These are phyloP conservation scores for Pomacea canaliculata DNA, from an alignment of 2,888 invertebrate genomes.

Conservation along the genomic window DNA sequence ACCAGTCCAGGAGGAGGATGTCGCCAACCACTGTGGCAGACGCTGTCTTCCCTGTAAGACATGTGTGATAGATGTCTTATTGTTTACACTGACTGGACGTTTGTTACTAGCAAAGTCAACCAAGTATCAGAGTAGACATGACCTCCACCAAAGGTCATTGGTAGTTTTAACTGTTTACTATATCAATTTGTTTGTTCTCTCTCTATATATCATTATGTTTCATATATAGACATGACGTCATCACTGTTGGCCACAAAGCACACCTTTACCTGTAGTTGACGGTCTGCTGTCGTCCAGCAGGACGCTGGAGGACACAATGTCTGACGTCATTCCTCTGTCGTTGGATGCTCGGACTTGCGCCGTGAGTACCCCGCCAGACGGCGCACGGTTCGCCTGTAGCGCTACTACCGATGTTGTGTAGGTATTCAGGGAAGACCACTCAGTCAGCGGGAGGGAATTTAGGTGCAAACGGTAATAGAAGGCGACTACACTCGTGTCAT, in stretches of 20 bases:
- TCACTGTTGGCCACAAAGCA: too few species aligned
- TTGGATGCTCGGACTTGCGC: constrained; percentile 9
- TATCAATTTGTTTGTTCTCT: too few species aligned
- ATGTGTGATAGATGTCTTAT: neutral
- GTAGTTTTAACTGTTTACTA: too few species aligned
- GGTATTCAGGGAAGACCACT: constrained; percentile 12
- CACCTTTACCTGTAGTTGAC: neutral
- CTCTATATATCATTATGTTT: neutral
- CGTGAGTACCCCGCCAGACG: neutral
- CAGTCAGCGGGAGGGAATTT: neutral
- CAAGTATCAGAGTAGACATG: neutral
- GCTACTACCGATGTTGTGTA: constrained; percentile 7
- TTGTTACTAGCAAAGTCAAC: neutral
- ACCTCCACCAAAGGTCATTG: neutral
- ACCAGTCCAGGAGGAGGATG: constrained; percentile 9
- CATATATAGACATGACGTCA: neutral
- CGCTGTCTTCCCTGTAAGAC: neutral
- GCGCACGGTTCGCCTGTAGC: too few species aligned
- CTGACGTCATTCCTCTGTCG: constrained; percentile 8
- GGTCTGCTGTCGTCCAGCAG: constrained; percentile 11
- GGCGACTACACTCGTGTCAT: neutral
- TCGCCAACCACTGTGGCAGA: neutral
- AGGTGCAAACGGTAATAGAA: constrained; percentile 6
- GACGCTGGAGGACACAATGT: neutral
- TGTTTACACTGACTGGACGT: neutral